phyloP scores from a whole-genome alignment of 2,797 vertebrate genomes.

The Halcyon leucocephala region DNA sequence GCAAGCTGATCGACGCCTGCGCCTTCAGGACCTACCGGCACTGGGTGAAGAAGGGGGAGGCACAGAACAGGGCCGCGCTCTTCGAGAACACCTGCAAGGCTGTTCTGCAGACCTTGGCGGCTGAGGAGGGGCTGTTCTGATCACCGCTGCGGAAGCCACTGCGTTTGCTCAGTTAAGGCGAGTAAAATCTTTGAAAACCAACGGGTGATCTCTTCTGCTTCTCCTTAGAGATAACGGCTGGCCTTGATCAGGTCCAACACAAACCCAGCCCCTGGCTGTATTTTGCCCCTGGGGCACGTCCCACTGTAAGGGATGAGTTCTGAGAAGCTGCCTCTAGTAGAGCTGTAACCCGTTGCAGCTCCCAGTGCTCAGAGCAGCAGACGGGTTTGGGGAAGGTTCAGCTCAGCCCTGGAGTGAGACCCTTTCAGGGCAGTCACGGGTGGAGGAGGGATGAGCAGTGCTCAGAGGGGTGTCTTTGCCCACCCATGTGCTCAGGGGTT shows the following conservation, averaged over 20 bases:
- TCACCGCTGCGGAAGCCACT: fast-evolving
- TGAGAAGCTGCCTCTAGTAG: background rate
- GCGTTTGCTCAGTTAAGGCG: background rate
- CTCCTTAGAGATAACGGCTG: fast-evolving
- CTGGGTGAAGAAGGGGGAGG: slow-evolving; percentile 98
- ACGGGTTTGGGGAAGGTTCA: background rate
- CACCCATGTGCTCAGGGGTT: fast-evolving
- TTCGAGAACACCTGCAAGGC: slow-evolving; percentile 98
- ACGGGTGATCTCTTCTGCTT: fast-evolving
- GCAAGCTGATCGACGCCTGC: slow-evolving; percentile 93
- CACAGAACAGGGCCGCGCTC: slow-evolving; percentile 95
- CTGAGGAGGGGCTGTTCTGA: slow-evolving; percentile 79
- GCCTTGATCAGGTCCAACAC: background rate
- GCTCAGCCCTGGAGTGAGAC: background rate
- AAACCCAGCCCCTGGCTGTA: fast-evolving
- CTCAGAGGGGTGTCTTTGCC: fast-evolving
- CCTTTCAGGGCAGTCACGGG: fast-evolving
- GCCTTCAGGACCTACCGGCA: slow-evolving; percentile 97
- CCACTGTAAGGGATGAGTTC: background rate
- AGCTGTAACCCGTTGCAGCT: background rate
- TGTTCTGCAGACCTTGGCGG: slow-evolving; percentile 85
- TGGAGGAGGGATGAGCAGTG: background rate
- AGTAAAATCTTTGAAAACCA: slow-evolving; percentile 32
- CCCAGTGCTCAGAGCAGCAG: background rate
- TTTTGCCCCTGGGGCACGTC: background rate